These are phyloP conservation scores for Micoletzkya japonica DNA, from an alignment of 2,888 invertebrate species.

Conservation along the genomic window DNA sequence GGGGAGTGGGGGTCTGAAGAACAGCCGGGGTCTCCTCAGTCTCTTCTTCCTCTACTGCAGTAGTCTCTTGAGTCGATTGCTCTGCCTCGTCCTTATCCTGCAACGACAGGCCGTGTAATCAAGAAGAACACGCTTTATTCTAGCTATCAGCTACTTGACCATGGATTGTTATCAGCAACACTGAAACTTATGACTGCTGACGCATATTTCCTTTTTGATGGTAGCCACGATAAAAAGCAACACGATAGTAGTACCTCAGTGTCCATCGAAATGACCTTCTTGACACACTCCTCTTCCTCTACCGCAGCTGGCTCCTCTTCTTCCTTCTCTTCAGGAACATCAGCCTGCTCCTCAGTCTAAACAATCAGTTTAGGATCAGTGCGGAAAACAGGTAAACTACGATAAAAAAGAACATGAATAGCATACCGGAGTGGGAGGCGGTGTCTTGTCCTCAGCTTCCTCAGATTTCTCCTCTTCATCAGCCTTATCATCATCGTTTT, in stretches of 20 bases:
- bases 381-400: no score
- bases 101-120: no score
- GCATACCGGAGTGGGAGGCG: not conserved
- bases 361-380: not conserved
- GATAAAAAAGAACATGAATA: no score
- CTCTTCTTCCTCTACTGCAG: not conserved
- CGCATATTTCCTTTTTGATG: no score
- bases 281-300: conserved; percentile 28
- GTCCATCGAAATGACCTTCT: conserved; percentile 26
- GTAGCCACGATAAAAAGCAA: no score
- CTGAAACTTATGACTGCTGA: no score
- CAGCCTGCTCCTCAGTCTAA: conserved; percentile 25
- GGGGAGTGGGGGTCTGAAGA: not conserved
- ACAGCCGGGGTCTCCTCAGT: not conserved
- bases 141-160: no score
- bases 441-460: conserved; percentile 16
- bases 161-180: no score
- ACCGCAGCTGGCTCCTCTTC: not conserved
- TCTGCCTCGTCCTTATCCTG: not conserved
- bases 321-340: conserved; percentile 20
- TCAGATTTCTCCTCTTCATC: conserved; percentile 26
- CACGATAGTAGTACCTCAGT: no score
- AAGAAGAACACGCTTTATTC: no score
- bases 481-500: conserved; percentile 20
- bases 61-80: not conserved